Percentiles rank a stretch among this genome's conserved stretches.
Evolutionary conservation across 1,140 invertebrate genomes (phyloP).

Genomic region (silkworm (Bombyx mori)): DNA sequence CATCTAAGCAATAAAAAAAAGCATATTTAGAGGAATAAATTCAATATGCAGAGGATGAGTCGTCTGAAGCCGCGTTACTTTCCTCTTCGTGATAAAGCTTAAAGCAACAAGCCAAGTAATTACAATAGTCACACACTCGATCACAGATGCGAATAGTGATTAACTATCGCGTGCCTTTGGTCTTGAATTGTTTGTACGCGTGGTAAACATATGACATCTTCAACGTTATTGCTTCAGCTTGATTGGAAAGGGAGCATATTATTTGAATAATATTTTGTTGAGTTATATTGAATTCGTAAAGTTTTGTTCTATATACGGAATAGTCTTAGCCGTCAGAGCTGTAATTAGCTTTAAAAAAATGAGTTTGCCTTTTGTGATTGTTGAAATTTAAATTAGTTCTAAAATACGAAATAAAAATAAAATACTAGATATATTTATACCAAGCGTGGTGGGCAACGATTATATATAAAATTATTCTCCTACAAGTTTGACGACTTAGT

Average conservation of each 20-base stretch:
- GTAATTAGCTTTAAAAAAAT: no score
- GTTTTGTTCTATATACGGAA: no score
- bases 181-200: conserved; percentile 18
- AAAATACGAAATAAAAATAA: no score
- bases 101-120: conserved; percentile 66
- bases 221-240: background rate
- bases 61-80: conserved; percentile 25
- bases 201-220: background rate
- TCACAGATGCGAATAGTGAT: conserved; percentile 61
- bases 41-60: conserved; percentile 34
- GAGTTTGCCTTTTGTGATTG: no score
- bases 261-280: conserved; percentile 14
- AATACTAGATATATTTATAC: no score
- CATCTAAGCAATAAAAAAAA: no score
- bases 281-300: no score
- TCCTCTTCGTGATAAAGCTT: conserved; percentile 53
- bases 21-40: conserved; percentile 33
- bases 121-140: conserved; percentile 56
- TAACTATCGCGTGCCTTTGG: conserved; percentile 46
- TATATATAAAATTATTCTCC: no score
- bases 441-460: no score
- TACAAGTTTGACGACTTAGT: no score
- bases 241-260: conserved; percentile 14
- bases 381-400: no score
- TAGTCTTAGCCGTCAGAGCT: no score